Evolutionary conservation across 2,113 vertebrate genomes (phyloP), one percentile per base, ranked within the genome.

Genomic region (Chamaetylas fuelleborni): DNA sequence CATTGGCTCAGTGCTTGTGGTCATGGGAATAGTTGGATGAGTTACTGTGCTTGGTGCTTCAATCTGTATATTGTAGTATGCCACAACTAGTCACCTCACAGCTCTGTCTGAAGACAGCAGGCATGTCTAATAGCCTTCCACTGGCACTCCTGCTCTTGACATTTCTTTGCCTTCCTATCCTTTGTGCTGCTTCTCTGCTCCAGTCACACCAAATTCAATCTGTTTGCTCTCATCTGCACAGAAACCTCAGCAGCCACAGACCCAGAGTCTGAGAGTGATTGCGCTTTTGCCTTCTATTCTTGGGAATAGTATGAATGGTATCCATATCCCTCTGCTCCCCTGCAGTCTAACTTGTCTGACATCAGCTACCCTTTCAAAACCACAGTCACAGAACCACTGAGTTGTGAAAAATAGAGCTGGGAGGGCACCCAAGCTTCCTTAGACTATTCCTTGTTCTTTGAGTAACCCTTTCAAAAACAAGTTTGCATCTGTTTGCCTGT

Each of bases 221-320:
- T 92, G 15, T 74, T 94, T 93, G 64, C 56, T 58, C 19, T 62
- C 81, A 70, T 87, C 67, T 51, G n/a, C 67, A 69, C 70, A 90
- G 61, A 84, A 91, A 88, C 51, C 34, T 95, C 14, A 0, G 74
- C 74, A 88, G 78, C 53, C 61, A 9, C 81, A 88, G 47, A 66
- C 9, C 10, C 38, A n/a, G 54, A 26, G 60, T 66, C 71, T 90
- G 82, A 80, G 22, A 20, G 42, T 58, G 60, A 90, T 51, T 81
- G 67, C 5, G 8, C 42, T 95, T 95, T 90, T 81, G 72, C 76
- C 33, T 94, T 81, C 92, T 95, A 88, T 96, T 96, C 80, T 88
- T 93, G 94, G 94, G 60, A 93, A 62, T 5, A 86, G 60, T 67
- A 84, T 71, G 88, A 86, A 58, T 57, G 51, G 81, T 67, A 93